Evolutionary conservation across 2,888 invertebrate species (phyloP), one percentile per base, ranked within the genome.

Genomic region (Agrotis clavis): DNA sequence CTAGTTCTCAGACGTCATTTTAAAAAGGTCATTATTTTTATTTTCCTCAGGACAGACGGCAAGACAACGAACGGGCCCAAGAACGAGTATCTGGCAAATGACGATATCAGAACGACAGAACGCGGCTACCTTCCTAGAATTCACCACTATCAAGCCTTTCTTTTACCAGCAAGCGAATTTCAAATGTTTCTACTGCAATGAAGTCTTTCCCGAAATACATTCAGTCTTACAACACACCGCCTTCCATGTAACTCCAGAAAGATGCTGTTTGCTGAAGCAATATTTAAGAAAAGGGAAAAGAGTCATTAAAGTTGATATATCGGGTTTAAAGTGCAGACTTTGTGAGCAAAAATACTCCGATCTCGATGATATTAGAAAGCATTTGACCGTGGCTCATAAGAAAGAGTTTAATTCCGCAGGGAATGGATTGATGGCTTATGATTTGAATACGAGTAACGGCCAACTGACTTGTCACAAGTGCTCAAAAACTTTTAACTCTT

Each of bases 21-120:
- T 79, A 80, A 83, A 80, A 79, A 75, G 76, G 77, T 78, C 69
- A 65, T 67, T 73, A 68, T 86, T 87, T 89, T 88, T 85, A 51
- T 86, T 81, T 84, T 88, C 66, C 86, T 67, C 90, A 90, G 90
- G 89, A 79, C 50, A 78, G 67, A 70, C 71, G 54, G 72, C 82
- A 74, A 86, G 79, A 77, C 90, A 88, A 68, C 91, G 86, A 68
- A 85, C 88, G n/a, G 91, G 92, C 2, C 90, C 94, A 54, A 87
- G 92, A 71, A 94, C 95, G 51, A 95, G 95, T 86, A 87, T 95
- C 57, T 96, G 96, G 96, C 95, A 95, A 93, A 94, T 95, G 96
- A 96, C 96, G 1, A 90, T 93, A 86, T 92, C 94, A 45, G 96
- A 96, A 84, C 86, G 96, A 62, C 92, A 94, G 81, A 96, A 96